phyloP scores from a whole-genome alignment of 2,113 vertebrate species.

The Poeciliopsis prolifica region DNA sequence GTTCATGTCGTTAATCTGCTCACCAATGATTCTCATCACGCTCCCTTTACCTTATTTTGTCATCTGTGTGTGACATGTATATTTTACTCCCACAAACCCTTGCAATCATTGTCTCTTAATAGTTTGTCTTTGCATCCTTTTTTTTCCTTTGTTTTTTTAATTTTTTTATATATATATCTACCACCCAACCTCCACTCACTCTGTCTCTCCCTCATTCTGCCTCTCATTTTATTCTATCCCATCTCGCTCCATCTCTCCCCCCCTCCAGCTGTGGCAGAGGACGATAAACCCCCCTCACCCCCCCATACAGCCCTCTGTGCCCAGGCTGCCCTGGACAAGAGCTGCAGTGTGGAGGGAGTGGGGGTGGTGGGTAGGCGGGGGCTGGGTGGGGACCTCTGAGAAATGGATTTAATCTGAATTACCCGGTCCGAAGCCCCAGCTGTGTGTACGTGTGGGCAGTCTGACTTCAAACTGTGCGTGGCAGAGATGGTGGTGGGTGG shows the following conservation, averaged over 20 bases:
- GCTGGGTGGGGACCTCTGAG: slow-evolving; percentile 78
- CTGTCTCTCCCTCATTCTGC: slow-evolving; percentile 39
- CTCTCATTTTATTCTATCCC: slow-evolving; percentile 58
- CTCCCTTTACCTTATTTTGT: slow-evolving; percentile 19
- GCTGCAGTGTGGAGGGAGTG: slow-evolving; percentile 69
- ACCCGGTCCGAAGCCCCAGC: slow-evolving; percentile 77
- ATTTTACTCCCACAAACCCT: slow-evolving; percentile 1
- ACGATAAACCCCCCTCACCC: slow-evolving; percentile 53
- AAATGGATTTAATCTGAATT: slow-evolving; percentile 85
- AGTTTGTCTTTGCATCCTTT: slow-evolving; percentile 17
- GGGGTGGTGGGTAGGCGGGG: slow-evolving; percentile 69
- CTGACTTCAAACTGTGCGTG: slow-evolving; percentile 19
- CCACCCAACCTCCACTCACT: slow-evolving; percentile 17
- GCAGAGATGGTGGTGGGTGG: slow-evolving; percentile 49
- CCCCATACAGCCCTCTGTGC: slow-evolving; percentile 67
- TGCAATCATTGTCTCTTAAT: slow-evolving; percentile 4
- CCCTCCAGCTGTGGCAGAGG: slow-evolving; percentile 74
- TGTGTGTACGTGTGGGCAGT: slow-evolving; percentile 73
- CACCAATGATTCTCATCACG: slow-evolving; percentile 32
- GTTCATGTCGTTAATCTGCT: neutral
- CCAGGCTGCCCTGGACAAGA: slow-evolving; percentile 73
- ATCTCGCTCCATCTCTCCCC: slow-evolving; percentile 52
- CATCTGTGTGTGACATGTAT: neutral
- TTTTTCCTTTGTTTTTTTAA: too few relatives aligned
- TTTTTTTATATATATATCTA: slow-evolving; percentile 1